Conservation (phyloP, 2,797 vertebrate genomes). For the Ciconia nigra region DNA sequence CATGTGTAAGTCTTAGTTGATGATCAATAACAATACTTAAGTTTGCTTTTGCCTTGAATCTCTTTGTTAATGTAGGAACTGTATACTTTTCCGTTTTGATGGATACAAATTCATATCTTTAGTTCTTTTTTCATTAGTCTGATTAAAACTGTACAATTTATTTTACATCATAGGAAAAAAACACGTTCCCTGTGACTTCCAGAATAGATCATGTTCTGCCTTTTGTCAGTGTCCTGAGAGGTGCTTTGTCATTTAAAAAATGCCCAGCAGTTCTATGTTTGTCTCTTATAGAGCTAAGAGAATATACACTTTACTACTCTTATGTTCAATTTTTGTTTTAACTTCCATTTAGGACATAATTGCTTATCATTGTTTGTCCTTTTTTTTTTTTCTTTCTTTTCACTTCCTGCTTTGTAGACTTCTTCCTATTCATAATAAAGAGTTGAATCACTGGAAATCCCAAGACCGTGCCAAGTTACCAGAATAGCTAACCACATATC, state of each 20-base stretch:
- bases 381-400: background rate
- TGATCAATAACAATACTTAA: background rate
- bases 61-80: background rate
- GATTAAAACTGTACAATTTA: background rate
- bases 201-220: background rate
- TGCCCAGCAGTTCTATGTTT: background rate
- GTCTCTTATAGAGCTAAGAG: background rate
- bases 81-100: background rate
- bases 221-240: background rate
- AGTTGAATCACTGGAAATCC: conserved; percentile 66
- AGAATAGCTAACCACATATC: conserved; percentile 36
- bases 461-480: conserved; percentile 29
- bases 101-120: background rate
- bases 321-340: background rate
- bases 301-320: background rate
- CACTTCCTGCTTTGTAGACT: conserved; percentile 43
- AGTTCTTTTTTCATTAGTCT: background rate
- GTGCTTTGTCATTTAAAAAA: conserved; percentile 15
- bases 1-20: background rate
- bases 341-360: background rate
- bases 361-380: background rate
- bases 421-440: conserved; percentile 54
- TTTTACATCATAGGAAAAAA: background rate
- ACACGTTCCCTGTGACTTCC: background rate
- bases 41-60: background rate